Percentiles rank a stretch among this genome's conserved stretches.
Conservation (phyloP, 2,888 invertebrate genomes). For the Apodemia hepburni region DNA sequence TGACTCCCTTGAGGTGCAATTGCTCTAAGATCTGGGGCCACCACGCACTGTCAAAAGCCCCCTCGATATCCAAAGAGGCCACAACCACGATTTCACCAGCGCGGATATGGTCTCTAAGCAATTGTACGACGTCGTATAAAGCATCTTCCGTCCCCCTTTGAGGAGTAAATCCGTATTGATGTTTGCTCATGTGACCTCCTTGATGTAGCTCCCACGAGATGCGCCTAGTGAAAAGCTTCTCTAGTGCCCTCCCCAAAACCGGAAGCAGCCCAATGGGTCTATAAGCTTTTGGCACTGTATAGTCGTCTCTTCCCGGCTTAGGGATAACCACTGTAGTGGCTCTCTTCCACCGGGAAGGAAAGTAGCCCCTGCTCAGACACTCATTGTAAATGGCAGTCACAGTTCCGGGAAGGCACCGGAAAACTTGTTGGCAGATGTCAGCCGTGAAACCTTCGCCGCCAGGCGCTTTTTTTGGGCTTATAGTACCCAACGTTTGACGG, state of each 20-base stretch:
- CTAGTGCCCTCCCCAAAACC: background rate
- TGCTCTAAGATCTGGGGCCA: background rate
- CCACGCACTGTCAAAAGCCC: background rate
- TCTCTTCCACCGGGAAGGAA: background rate
- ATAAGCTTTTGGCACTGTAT: background rate
- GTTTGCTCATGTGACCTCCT: background rate
- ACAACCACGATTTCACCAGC: background rate
- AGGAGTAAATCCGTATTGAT: too few relatives aligned
- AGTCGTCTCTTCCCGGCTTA: background rate
- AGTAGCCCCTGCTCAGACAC: background rate
- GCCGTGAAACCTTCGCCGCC: constrained; percentile 26
- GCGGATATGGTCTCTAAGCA: background rate
- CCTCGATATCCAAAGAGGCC: background rate
- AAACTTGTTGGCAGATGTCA: constrained; percentile 22
- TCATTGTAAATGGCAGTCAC: background rate
- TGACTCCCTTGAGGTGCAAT: background rate
- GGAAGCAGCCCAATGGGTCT: background rate
- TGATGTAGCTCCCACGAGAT: background rate
- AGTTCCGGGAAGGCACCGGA: background rate
- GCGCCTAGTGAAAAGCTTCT: background rate
- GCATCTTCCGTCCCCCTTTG: too few relatives aligned
- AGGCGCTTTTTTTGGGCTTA: constrained; percentile 27
- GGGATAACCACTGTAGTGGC: background rate
- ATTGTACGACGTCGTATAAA: background rate
- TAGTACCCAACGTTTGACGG: background rate